Evolutionary conservation across 2,888 invertebrate genomes (phyloP).

Genomic region (Agrotis clavis): DNA sequence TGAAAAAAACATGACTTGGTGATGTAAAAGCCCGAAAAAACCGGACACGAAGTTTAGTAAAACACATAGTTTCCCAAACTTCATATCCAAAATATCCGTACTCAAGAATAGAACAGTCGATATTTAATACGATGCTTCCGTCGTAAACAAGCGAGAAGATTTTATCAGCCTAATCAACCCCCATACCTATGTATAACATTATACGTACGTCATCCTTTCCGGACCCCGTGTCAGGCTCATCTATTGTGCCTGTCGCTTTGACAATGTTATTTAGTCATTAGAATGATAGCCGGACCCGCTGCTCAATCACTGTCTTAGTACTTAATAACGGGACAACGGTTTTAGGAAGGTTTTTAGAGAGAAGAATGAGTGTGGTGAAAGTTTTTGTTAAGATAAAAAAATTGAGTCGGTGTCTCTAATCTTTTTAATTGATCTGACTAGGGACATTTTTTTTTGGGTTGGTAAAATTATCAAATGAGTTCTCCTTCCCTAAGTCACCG

Average conservation of each 20-base stretch:
- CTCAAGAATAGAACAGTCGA: slow-evolving; percentile 17
- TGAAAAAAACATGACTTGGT: background rate
- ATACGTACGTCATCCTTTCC: slow-evolving; percentile 46
- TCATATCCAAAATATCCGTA: background rate
- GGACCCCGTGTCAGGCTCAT: slow-evolving; percentile 51
- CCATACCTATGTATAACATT: slow-evolving; percentile 30
- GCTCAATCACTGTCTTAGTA: slow-evolving; percentile 56
- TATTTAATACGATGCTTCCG: slow-evolving; percentile 17
- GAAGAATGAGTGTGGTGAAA: background rate
- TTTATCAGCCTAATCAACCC: slow-evolving; percentile 44
- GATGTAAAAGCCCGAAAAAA: background rate
- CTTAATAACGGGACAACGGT: slow-evolving; percentile 45
- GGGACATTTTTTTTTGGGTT: too few species aligned
- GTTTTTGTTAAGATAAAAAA: too few species aligned
- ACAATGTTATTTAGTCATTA: slow-evolving; percentile 53
- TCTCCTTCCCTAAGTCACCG: too few species aligned
- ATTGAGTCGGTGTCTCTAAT: too few species aligned
- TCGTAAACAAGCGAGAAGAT: slow-evolving; percentile 40
- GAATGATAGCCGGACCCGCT: slow-evolving; percentile 33
- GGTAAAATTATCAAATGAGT: too few species aligned
- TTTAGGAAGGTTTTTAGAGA: slow-evolving; percentile 24
- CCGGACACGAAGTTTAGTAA: background rate
- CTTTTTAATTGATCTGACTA: too few species aligned
- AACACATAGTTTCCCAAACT: background rate
- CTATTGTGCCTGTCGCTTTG: slow-evolving; percentile 50